Base-by-base conservation (phyloP, 1,140 invertebrate species). In the Carcinoscorpius rotundicauda region DNA sequence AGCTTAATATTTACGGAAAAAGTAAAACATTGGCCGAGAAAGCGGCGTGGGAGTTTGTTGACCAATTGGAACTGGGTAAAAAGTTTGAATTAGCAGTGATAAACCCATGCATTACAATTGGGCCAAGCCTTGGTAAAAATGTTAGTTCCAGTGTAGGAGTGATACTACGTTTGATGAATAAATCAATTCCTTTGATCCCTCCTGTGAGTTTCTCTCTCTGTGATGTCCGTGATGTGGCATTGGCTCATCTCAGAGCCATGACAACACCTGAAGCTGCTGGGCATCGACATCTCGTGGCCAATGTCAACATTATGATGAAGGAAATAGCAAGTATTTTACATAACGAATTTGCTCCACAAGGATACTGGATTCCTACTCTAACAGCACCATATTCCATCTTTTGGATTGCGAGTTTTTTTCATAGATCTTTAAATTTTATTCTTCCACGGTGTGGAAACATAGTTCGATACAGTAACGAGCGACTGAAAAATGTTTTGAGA, bases 191-290 rank as follows among this genome's bases (percentile, higher is more conserved):
- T 29, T 56, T 69, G 49, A 62, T 66, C 53, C 68, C 68, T 58
- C 52, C 64, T 5, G 6, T 83, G 5, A 76, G 78, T 69, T 74
- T 83, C 50, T 69, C 76, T 3, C 65, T 81, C 11, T 78, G 80
- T 64, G 82, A 83, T 71, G 82, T 83, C 4, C 74, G 82, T 53
- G 82, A 83, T 73, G 82, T 83, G 6, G 82, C 82, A 4, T 57
- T 68, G 51, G 82, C 81, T 9, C 82, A 84, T 69, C 72, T 83
- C 61, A 76, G 78, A 70, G 81, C 82, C 9, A 78, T 83, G 75
- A 77, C 74, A 4, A 64, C 75, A 6, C 73, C 76, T 9, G 78
- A 81, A 65, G 78, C 81, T 48, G 79, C 76, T 63, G 80, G 80
- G 71, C 70, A 80, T 67, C 72, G 79, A 10, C 76, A 79, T 64